A percentile compares a stretch with the other conserved stretches of the same genome.
phyloP scores from a whole-genome alignment of 2,888 invertebrate genomes.

The Cheilosia vulpina region DNA sequence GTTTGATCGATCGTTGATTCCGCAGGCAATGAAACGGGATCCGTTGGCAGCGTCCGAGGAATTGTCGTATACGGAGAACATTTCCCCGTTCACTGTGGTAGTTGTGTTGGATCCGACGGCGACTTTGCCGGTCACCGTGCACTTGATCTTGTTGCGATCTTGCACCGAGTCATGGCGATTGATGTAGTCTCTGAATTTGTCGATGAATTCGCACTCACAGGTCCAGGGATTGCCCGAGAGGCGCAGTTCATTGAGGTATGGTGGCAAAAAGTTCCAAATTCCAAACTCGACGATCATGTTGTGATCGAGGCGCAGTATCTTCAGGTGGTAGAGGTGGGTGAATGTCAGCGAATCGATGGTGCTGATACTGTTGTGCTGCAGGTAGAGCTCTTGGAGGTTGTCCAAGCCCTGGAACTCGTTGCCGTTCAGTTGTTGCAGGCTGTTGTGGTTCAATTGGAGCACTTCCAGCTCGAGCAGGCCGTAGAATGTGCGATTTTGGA shows the following conservation, averaged over 20 bases:
- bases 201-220: slow-evolving; percentile 93
- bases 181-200: slow-evolving; percentile 92
- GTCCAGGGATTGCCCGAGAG: slow-evolving; percentile 93
- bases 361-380: slow-evolving; percentile 93
- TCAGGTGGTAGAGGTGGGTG: slow-evolving; percentile 91
- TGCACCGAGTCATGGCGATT: slow-evolving; percentile 89
- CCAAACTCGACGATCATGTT: slow-evolving; percentile 92
- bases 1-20: slow-evolving; percentile 66
- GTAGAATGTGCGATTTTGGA: slow-evolving; percentile 96
- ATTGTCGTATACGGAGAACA: slow-evolving; percentile 79
- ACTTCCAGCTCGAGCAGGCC: slow-evolving; percentile 91
- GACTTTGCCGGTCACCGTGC: slow-evolving; percentile 85
- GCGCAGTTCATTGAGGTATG: slow-evolving; percentile 88
- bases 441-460: slow-evolving; percentile 94
- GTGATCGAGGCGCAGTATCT: slow-evolving; percentile 92
- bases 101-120: slow-evolving; percentile 76
- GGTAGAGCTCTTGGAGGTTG: slow-evolving; percentile 92
- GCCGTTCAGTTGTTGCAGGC: slow-evolving; percentile 90
- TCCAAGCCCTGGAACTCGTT: slow-evolving; percentile 93
- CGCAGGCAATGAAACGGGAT: slow-evolving; percentile 77
- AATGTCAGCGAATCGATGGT: slow-evolving; percentile 94
- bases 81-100: slow-evolving; percentile 72
- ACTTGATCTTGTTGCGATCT: slow-evolving; percentile 90
- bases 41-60: slow-evolving; percentile 75
- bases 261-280: slow-evolving; percentile 89